Base-by-base conservation (phyloP, 2,797 vertebrate genomes). In the Paratrypauchen microcephalus region DNA sequence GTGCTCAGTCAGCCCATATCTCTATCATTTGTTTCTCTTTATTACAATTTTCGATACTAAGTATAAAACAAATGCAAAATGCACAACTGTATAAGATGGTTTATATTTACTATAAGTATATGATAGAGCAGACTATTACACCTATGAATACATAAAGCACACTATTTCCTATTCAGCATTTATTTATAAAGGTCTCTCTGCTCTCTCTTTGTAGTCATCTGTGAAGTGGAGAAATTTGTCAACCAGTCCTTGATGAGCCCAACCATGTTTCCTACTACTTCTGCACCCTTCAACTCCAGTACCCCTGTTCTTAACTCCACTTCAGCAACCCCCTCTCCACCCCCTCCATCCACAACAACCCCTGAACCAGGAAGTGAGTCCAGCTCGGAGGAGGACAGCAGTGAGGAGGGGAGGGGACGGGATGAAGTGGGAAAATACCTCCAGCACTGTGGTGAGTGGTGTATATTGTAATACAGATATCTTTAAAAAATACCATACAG, bases 201-300 rank as follows among this genome's bases (percentile, higher is more conserved):
- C 28, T 59, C 26, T 50, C 41, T 45, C 13, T 16, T 45, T 50
- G 8, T 15, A 61, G 59, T 61, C 32, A 41, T 61, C 32, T 61
- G 59, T 61, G 59, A 61, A 36, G 36, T 61, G 32, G 32, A 61
- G 59, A 39, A 23, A 32, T 61, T 61, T 61, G n/a, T 21, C 32
- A 15, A 41, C 11, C 30, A n/a, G 32, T 61, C 59, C 11, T 5
- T 36, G 32, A 61, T 61, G 59, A 15, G 11, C 4, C 16, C 59
- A 6, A 13, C 59, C 30, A 61, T n/a, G n/a, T 9, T 2, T 21
- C 59, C 59, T 1, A 0, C 18, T 18, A 36, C 56, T 2, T 15
- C 26, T 16, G 26, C 56, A 58, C 56, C n/a, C 21, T 45, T 4
- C 41, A 45, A 45, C 15, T 45, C 13, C 41, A 45, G 41, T 15